These are phyloP conservation scores for Sarcophaga variegata DNA, from an alignment of 2,888 invertebrate species.

Conservation along the genomic window DNA sequence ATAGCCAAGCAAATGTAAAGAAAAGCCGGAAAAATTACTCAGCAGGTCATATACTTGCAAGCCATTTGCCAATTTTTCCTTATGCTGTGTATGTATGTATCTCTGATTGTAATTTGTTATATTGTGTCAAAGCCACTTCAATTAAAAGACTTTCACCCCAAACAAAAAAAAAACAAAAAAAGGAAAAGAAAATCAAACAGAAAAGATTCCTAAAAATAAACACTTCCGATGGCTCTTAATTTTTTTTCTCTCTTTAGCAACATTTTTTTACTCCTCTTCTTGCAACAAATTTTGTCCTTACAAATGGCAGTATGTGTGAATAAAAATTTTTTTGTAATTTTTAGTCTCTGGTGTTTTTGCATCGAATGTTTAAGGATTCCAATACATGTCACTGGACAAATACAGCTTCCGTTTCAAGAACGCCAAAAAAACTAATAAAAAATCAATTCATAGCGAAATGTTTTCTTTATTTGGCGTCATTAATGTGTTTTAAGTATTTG, in stretches of 20 bases:
- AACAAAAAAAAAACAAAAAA: constrained; percentile 62
- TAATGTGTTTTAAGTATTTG: background rate
- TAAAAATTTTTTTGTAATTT: background rate
- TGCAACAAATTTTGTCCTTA: background rate
- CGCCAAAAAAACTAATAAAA: background rate
- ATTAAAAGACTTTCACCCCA: constrained; percentile 80
- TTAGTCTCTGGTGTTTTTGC: background rate
- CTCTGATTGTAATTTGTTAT: constrained; percentile 34
- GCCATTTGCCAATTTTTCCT: constrained; percentile 60
- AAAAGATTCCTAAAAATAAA: constrained; percentile 40
- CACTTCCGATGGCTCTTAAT: constrained; percentile 64
- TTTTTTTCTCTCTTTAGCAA: constrained; percentile 19
- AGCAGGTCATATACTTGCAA: constrained; percentile 39
- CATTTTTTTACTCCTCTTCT: too few species aligned
- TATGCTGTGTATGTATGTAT: constrained; percentile 16
- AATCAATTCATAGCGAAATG: constrained; percentile 29
- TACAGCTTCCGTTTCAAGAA: background rate
- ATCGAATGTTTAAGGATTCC: background rate
- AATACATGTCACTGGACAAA: background rate
- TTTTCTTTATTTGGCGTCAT: background rate
- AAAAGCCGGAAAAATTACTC: background rate
- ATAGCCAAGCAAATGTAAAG: constrained; percentile 7
- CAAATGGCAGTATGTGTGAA: background rate
- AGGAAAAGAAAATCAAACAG: constrained; percentile 1
- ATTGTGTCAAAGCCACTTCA: constrained; percentile 76